Evolutionary conservation across 2,113 vertebrate genomes (phyloP), one percentile per base, ranked within the genome.

Genomic region (Ariopsis seemanni): DNA sequence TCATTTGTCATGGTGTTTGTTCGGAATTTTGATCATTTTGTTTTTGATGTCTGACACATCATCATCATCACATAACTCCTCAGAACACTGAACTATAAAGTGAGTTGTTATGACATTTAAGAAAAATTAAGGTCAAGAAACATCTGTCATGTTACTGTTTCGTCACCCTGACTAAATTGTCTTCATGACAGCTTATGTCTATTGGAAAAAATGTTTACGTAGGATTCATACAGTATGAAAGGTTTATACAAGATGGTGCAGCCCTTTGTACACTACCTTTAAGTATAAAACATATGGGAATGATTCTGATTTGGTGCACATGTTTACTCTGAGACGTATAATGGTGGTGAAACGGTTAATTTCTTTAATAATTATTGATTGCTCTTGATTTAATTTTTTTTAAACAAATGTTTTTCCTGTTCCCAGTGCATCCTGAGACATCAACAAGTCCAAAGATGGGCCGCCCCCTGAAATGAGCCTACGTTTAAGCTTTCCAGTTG

Each of bases 391-490:
- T n/a, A 8, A 63, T n/a, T 30, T 67, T 27, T 67, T 12, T n/a
- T 1, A 63, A 22, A 77, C 11, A 53, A 17, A 25, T 53, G n/a
- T 30, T 91, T 81, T 82, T 17, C 90, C 84, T 88, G 4, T 85
- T 63, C 52, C 7, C 82, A 95, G 95, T 85, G 58, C 91, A 91
- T 91, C 91, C 91, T 82, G 94, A 96, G 74, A 55, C 85, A 55
- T 4, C 86, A 63, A 90, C 87, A 20, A 57, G 74, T 87, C 81
- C 92, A 58, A 95, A 94, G 90, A 90, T 83, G 60, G 91, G 91
- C 55, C 91, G 93, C 7, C 77, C 92, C 30, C 90, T 94, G 86
- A 95, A 95, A 90, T 95, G 91, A 95, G 60, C 84, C 58, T 42
- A 12, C 69, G 72, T 83, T 85, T 71, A 50, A 25, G 7, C 2